Percentiles rank a stretch among this genome's conserved stretches.
phyloP scores from a whole-genome alignment of 2,888 invertebrate species.

The Peribatodes rhomboidaria region DNA sequence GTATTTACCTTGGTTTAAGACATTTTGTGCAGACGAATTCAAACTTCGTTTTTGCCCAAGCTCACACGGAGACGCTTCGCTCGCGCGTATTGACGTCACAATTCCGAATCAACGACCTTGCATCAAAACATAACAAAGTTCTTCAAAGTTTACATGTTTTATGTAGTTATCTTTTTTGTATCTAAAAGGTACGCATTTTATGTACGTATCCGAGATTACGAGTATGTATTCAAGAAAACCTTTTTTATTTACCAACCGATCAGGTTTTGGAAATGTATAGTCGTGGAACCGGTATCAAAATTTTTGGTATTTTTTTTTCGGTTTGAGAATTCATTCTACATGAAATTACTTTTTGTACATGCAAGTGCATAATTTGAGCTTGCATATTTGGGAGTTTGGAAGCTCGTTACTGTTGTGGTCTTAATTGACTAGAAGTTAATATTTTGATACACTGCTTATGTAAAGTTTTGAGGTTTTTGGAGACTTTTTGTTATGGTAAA shows the following conservation, averaged over 20 bases:
- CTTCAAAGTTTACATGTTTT: not conserved
- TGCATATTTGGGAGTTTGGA: not conserved
- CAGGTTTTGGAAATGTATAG: constrained; percentile 27
- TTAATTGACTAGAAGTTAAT: no score
- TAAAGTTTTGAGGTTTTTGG: no score
- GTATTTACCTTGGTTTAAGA: no score
- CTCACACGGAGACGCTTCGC: no score
- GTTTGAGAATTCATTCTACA: not conserved
- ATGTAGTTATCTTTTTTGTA: not conserved
- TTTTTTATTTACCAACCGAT: constrained; percentile 14
- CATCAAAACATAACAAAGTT: not conserved
- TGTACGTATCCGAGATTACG: no score
- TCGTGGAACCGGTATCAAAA: constrained; percentile 26
- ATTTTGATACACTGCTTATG: no score
- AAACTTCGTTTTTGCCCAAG: no score
- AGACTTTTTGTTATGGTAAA: no score
- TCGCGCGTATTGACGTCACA: not conserved
- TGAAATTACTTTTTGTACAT: not conserved
- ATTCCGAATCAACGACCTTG: constrained; percentile 1
- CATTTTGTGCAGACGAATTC: no score
- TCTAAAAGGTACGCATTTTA: no score
- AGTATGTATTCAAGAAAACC: not conserved
- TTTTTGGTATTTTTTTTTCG: constrained; percentile 19
- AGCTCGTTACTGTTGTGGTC: no score
- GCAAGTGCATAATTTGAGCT: not conserved